Evolutionary conservation across 2,113 vertebrate species (phyloP).

Genomic region (Brevimyrus niger): DNA sequence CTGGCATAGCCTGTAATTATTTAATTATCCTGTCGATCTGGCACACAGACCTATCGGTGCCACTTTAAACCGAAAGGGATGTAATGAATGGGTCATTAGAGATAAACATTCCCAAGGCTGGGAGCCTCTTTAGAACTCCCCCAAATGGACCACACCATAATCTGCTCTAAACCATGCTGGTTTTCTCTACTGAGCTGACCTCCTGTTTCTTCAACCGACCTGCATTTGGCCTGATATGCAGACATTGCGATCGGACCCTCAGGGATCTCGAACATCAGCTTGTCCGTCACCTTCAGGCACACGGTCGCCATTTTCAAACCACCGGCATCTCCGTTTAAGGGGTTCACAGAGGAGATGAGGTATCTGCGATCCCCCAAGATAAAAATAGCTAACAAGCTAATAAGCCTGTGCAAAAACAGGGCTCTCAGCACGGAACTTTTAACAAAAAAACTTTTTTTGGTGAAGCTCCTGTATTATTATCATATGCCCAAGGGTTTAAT

Average conservation of each 20-base stretch:
- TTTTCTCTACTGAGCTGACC: not conserved
- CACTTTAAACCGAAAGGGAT: not conserved
- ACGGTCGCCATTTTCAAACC: conserved; percentile 7
- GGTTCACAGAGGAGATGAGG: not conserved
- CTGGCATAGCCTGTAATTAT: not conserved
- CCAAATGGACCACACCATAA: not conserved
- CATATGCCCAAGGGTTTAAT: not conserved
- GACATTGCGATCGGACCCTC: not conserved
- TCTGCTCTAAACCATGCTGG: not conserved
- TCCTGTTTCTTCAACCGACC: not conserved
- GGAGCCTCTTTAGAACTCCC: not conserved
- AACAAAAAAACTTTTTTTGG: not conserved
- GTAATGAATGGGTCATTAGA: not conserved
- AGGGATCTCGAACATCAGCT: conserved; percentile 22
- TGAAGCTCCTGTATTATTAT: not conserved
- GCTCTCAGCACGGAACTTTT: not conserved
- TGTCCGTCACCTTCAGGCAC: not conserved
- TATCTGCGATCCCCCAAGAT: conserved; percentile 9
- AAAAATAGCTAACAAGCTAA: conserved; percentile 39
- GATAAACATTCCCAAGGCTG: not conserved
- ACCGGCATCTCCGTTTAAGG: not conserved
- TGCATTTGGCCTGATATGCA: not conserved
- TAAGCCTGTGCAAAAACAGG: not conserved
- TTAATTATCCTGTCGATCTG: not conserved
- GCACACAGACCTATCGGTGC: not conserved